Evolutionary conservation across 2,888 invertebrate genomes (phyloP), one percentile per base, ranked within the genome.

Genomic region (Agrotis segetum): DNA sequence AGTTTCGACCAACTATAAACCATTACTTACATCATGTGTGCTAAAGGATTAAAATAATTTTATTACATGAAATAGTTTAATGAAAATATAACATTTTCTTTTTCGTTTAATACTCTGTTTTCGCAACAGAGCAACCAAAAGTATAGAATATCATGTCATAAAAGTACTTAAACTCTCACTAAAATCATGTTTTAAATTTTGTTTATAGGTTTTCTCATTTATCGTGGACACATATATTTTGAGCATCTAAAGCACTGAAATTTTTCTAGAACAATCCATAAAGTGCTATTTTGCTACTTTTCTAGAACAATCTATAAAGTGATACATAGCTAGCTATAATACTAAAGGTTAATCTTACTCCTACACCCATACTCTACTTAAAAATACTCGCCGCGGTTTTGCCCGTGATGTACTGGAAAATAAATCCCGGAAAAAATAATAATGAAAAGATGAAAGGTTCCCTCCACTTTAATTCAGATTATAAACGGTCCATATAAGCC

Each of bases 1-100:
- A 70, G 60, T 72, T 70, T 14, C 17, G 53, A 62, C 50, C 29
- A 13, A 49, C 13, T 46, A 74, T n/a, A 53, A 70, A 68, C 47
- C 49, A 40, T 67, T 29, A 62, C 52, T 60, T 46, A 74, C 58
- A 67, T 49, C 58, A 67, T 49, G 61, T 73, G 65, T 61, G 61
- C 53, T 21, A 55, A 60, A 46, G 29, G 61, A 62, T 62, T 67
- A 67, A 69, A 63, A 55, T 29, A 50, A 59, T 16, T 7, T 24
- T 58, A 19, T 44, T 11, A n/a, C 6, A 1, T 9, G 24, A 34
- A 66, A 24, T 63, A 62, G 16, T 46, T 16, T 1, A 40, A 14
- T 77, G 3, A 16, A 16, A 66, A 58, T 50, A 24, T 24, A 21
- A 34, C 4, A 34, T 34, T 34, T 34, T 34, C 40, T 40, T 11